Percentiles rank a stretch among this genome's conserved stretches.
phyloP scores from a whole-genome alignment of 2,797 vertebrate species.

The Mus caroli region DNA sequence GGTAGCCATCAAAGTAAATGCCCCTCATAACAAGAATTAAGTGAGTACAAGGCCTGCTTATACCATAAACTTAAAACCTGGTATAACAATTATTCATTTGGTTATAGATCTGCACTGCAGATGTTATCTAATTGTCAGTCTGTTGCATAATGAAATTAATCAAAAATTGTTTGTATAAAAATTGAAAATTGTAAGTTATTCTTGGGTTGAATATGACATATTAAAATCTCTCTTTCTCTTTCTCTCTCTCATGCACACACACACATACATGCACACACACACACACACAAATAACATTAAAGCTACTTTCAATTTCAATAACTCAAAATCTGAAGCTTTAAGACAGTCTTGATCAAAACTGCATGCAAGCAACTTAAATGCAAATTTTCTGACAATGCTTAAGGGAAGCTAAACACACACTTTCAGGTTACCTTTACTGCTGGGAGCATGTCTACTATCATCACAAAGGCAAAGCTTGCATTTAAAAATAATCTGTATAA shows the following conservation, averaged over 20 bases:
- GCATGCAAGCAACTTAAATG: slow-evolving; percentile 61
- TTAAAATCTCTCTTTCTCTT: not conserved
- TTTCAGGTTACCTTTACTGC: slow-evolving; percentile 16
- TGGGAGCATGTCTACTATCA: slow-evolving; percentile 41
- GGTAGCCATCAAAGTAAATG: slow-evolving; percentile 49
- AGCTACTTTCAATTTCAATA: slow-evolving; percentile 56
- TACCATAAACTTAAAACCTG: slow-evolving; percentile 32
- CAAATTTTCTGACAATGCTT: slow-evolving; percentile 44
- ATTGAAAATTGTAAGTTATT: not conserved
- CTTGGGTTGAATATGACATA: not conserved
- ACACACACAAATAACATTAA: not conserved
- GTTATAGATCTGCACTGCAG: not conserved
- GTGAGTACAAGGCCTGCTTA: slow-evolving; percentile 26
- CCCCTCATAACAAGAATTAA: slow-evolving; percentile 3
- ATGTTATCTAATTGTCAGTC: not conserved
- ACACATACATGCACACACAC: not conserved
- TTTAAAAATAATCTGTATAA: slow-evolving; percentile 29
- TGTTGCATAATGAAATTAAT: slow-evolving; percentile 14
- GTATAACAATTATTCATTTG: slow-evolving; percentile 60
- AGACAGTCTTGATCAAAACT: slow-evolving; percentile 27
- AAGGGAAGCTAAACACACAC: slow-evolving; percentile 34
- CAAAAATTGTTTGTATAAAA: slow-evolving; percentile 44
- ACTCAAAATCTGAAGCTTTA: slow-evolving; percentile 57
- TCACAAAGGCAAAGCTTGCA: slow-evolving; percentile 29
- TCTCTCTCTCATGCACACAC: too few relatives aligned